A percentile compares a stretch with the other conserved stretches of the same genome.
Conservation (phyloP, 2,797 vertebrate genomes). For the Australoheros facetus region DNA sequence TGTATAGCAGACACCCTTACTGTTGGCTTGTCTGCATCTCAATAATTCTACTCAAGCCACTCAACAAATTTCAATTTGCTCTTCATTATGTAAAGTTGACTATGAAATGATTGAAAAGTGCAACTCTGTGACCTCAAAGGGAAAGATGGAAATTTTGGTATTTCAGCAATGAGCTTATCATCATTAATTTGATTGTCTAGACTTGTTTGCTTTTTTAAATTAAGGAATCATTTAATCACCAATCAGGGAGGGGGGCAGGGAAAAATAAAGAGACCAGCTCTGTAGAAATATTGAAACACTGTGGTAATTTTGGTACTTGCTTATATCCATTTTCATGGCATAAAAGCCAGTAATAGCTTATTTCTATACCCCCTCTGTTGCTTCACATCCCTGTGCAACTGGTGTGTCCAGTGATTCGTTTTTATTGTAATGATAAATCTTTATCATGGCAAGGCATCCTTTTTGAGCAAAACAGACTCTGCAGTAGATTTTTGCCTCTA, state of each 20-base stretch:
- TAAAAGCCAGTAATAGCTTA: neutral
- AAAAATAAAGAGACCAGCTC: neutral
- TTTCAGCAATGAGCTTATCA: slow-evolving; percentile 19
- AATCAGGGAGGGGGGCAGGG: neutral
- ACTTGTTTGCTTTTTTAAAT: neutral
- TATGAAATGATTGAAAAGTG: slow-evolving; percentile 14
- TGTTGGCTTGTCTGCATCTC: neutral
- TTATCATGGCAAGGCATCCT: slow-evolving; percentile 18
- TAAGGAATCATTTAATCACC: neutral
- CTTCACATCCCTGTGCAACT: neutral
- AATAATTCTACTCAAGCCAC: slow-evolving; percentile 12
- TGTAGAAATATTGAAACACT: neutral
- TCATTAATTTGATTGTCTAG: slow-evolving; percentile 21
- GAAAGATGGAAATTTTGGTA: slow-evolving; percentile 42
- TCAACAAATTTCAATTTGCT: slow-evolving; percentile 27
- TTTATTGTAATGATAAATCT: slow-evolving; percentile 2
- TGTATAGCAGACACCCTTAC: neutral
- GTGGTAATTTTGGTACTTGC: neutral
- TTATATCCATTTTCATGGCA: neutral
- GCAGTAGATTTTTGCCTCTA: slow-evolving; percentile 12
- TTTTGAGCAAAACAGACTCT: slow-evolving; percentile 16
- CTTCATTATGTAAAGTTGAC: slow-evolving; percentile 47
- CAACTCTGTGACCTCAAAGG: slow-evolving; percentile 12
- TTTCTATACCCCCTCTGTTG: neutral
- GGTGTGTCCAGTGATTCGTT: neutral